Evolutionary conservation across 2,888 invertebrate genomes (phyloP).

Genomic region (Napeogenes inachia): DNA sequence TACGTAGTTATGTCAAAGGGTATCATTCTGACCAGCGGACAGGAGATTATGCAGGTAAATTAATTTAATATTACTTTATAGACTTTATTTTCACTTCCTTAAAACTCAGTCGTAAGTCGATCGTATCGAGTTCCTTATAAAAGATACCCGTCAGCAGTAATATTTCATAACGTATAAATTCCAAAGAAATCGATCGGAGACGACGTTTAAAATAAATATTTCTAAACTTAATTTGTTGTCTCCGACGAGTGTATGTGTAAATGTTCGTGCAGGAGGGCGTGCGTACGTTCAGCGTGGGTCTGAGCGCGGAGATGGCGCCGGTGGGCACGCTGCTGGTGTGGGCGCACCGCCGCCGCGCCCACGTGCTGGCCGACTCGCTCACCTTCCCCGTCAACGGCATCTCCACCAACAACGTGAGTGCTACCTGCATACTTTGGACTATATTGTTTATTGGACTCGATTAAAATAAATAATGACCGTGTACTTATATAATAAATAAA

Average conservation of each 20-base stretch:
- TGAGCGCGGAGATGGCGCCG: conserved; percentile 94
- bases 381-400: conserved; percentile 98
- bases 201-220: no score
- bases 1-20: conserved; percentile 96
- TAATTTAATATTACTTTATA: neutral
- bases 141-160: no score
- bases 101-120: no score
- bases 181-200: no score
- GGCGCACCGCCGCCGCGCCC: conserved; percentile 88
- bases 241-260: conserved; percentile 1
- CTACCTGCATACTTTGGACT: neutral
- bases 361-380: conserved; percentile 93
- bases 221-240: neutral
- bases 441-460: neutral
- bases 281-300: conserved; percentile 87
- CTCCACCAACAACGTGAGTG: conserved; percentile 87
- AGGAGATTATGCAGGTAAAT: conserved; percentile 86
- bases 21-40: conserved; percentile 89
- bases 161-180: no score
- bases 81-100: no score
- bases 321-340: conserved; percentile 93
- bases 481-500: no score
- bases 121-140: no score
- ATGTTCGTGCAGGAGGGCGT: conserved; percentile 74
- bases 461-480: neutral